These are phyloP conservation scores for Ceyx melanurus DNA, from an alignment of 2,113 vertebrate genomes.

Conservation along the genomic window DNA sequence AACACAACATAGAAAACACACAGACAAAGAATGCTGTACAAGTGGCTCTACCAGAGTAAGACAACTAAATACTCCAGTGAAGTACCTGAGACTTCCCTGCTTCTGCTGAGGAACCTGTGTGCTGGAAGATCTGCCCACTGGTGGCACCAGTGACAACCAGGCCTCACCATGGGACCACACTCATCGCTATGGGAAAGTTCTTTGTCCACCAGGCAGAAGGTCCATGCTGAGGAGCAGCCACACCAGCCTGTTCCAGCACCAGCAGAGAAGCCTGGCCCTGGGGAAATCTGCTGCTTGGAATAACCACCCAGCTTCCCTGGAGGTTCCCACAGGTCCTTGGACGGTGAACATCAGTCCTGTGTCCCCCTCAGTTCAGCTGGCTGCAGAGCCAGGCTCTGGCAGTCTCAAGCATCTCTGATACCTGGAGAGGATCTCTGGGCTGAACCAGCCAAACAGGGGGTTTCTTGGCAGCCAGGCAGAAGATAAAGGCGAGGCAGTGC, in stretches of 20 bases:
- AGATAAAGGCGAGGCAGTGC: background rate
- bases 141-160: background rate
- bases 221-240: rapidly evolving
- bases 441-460: background rate
- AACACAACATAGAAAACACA: conserved; percentile 25
- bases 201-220: background rate
- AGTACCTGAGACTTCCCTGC: background rate
- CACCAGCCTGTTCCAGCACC: too few relatives aligned
- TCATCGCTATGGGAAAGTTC: background rate
- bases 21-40: background rate
- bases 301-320: background rate
- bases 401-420: background rate
- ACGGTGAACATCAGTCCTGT: rapidly evolving
- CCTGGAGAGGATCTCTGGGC: background rate
- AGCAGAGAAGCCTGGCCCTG: background rate
- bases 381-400: background rate
- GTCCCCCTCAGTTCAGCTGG: background rate
- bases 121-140: background rate
- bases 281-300: background rate
- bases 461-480: background rate
- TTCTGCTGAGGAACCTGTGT: background rate
- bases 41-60: background rate
- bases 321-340: background rate
- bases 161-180: background rate
- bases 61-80: background rate